Evolutionary conservation across 2,888 invertebrate species (phyloP).

Genomic region (Melanargia galathea): DNA sequence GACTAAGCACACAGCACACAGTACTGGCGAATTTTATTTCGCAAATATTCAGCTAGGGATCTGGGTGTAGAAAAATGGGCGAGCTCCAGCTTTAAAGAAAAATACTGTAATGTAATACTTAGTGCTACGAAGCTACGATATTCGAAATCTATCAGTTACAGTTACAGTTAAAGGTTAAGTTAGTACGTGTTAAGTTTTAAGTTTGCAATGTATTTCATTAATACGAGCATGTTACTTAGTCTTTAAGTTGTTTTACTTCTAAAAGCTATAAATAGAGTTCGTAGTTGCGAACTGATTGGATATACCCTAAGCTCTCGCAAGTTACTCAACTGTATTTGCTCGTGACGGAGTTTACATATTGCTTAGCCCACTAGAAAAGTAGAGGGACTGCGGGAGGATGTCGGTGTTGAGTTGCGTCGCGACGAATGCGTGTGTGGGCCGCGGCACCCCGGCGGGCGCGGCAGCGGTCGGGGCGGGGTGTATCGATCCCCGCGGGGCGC

Average conservation of each 20-base stretch:
- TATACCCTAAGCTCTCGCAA: not conserved
- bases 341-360: slow-evolving; percentile 32
- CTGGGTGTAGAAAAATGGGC: too few relatives aligned
- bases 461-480: slow-evolving; percentile 71
- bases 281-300: not conserved
- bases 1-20: too few relatives aligned
- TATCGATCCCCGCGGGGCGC: slow-evolving; percentile 78
- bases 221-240: not conserved
- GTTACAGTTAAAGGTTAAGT: not conserved
- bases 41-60: too few relatives aligned
- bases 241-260: not conserved
- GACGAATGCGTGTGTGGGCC: slow-evolving; percentile 53
- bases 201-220: not conserved
- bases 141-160: not conserved
- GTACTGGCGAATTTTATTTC: too few relatives aligned
- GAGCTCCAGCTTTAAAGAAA: too few relatives aligned
- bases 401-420: slow-evolving; percentile 54
- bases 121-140: too few relatives aligned
- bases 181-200: too few relatives aligned
- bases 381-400: slow-evolving; percentile 45
- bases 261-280: slow-evolving; percentile 1
- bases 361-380: slow-evolving; percentile 35
- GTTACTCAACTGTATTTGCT: slow-evolving; percentile 21
- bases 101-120: too few relatives aligned
- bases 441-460: slow-evolving; percentile 57